Conservation (phyloP, 1,140 invertebrate species). For the Hylaeus volcanicus region DNA sequence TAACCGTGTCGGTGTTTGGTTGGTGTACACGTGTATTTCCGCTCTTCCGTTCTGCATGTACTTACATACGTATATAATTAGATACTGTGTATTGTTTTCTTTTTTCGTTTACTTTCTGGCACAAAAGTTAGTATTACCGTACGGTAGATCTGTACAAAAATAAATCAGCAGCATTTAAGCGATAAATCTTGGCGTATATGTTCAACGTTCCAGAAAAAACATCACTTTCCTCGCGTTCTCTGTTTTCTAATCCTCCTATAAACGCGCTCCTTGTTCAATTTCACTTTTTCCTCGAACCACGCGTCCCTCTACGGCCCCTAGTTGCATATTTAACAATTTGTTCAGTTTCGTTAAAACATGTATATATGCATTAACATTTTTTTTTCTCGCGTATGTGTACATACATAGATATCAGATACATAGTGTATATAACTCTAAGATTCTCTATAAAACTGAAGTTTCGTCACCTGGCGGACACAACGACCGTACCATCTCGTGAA, state of each 20-base stretch:
- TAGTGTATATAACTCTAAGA: constrained; percentile 15
- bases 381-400: background rate
- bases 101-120: constrained; percentile 69
- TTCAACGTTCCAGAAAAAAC: background rate
- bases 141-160: constrained; percentile 75
- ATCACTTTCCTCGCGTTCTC: constrained; percentile 12
- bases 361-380: constrained; percentile 10
- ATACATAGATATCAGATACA: background rate
- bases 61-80: constrained; percentile 44
- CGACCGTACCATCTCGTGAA: constrained; percentile 13
- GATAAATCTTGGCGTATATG: constrained; percentile 17
- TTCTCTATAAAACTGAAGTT: constrained; percentile 42
- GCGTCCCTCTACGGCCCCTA: constrained; percentile 20
- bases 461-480: constrained; percentile 11
- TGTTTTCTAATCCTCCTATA: constrained; percentile 41
- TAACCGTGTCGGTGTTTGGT: background rate
- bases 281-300: constrained; percentile 35
- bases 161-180: constrained; percentile 71
- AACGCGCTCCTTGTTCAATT: constrained; percentile 44
- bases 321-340: constrained; percentile 52
- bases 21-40: background rate
- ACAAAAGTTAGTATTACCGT: constrained; percentile 66
- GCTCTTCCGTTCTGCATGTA: background rate
- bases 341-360: constrained; percentile 39
- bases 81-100: constrained; percentile 54